Base-by-base conservation (phyloP, 1,140 invertebrate species). In the Aleiodes sp. region DNA sequence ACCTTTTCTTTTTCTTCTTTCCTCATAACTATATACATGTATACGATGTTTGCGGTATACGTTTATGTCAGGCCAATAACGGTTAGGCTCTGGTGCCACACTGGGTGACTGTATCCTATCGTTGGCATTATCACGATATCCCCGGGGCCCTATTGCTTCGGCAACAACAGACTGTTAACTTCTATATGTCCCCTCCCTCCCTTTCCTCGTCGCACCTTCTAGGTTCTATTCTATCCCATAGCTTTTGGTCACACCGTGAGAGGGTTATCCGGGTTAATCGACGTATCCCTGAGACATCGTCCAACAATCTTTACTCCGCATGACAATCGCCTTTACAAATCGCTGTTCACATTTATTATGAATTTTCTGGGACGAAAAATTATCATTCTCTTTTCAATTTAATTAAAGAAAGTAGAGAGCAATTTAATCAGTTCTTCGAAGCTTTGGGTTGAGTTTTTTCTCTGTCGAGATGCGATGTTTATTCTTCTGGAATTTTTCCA, bases 231-330 rank as follows among this genome's bases (percentile, higher is more conserved):
- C 14, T 43, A 2, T 16, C 39, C 46, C 26, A 21, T 52, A 3
- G 21, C 28, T 14, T 59, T 59, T 59, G 56, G 56, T 59, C 56
- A 59, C 56, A 59, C 56, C 28, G 56, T 59, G 56, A 59, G 28
- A 63, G 70, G 72, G 73, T 78, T 78, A 76, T 76, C 75, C 73
- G 70, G 77, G 73, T 78, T 78, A 78, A 78, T 78, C 73, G 76
- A 77, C 76, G 72, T 70, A 70, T 70, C 26, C 43, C 41, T n/a
- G 10, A 65, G 63, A 60, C 64, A 72, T 63, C 62, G 43, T 68
- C 43, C 28, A 65, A 73, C 68, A 64, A 70, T 73, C 68, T 52
- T 29, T 57, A 57, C 67, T 35, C 57, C 57, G 56, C 68, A 65
- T 68, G 71, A 69, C 67, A 59, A 70, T 70, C 67, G 66, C 65